These are phyloP conservation scores for Apostichopus leukothele DNA, from an alignment of 53 echinoderm and acorn worm genomes.

Conservation along the genomic window DNA sequence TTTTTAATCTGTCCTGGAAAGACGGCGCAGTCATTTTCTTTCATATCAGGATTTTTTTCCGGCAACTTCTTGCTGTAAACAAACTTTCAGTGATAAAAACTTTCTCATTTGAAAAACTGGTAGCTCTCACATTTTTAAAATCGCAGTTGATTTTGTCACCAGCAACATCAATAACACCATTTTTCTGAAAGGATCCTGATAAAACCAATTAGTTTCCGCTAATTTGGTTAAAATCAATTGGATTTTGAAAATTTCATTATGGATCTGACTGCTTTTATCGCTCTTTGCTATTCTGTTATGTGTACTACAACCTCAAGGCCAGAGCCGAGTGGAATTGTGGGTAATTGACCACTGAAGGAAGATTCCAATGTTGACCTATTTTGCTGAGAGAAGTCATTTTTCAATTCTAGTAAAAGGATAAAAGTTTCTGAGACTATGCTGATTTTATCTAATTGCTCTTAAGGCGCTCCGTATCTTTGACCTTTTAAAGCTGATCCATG, in stretches of 20 bases:
- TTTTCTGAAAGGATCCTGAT: neutral
- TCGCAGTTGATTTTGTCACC: neutral
- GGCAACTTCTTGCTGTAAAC: no score
- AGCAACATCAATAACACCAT: neutral
- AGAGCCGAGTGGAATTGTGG: slow-evolving; percentile 1
- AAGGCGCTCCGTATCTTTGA: no score
- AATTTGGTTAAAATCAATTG: slow-evolving; percentile 7
- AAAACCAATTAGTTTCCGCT: neutral
- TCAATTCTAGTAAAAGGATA: no score
- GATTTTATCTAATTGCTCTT: no score
- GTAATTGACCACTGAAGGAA: neutral
- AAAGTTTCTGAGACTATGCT: no score
- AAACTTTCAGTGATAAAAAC: neutral
- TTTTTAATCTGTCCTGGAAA: no score
- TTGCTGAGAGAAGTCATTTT: no score
- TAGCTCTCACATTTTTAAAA: neutral
- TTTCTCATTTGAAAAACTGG: neutral
- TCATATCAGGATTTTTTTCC: no score
- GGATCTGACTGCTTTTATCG: neutral
- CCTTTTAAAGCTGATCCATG: no score
- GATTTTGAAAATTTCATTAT: slow-evolving; percentile 1
- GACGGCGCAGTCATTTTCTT: no score
- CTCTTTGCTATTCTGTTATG: neutral
- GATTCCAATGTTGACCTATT: neutral
- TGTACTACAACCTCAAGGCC: neutral